A percentile compares a stretch with the other conserved stretches of the same genome.
phyloP scores from a whole-genome alignment of 2,888 invertebrate species.

The Steromphala cineraria region DNA sequence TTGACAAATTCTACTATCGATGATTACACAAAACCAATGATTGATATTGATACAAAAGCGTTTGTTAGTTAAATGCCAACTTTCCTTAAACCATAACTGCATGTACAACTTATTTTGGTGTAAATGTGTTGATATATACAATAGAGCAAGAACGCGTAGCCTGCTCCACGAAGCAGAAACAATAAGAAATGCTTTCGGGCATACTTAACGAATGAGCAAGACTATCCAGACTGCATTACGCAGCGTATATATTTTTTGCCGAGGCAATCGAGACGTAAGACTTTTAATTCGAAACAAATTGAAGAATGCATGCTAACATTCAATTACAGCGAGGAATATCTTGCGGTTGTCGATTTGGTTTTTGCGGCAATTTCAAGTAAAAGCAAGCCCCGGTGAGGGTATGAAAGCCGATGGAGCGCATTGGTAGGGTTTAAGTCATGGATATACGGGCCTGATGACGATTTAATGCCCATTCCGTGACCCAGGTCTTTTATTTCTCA shows the following conservation, averaged over 20 bases:
- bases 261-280: neutral
- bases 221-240: neutral
- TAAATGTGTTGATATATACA: no score
- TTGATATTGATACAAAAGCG: no score
- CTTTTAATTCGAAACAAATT: constrained; percentile 1
- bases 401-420: neutral
- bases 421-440: neutral
- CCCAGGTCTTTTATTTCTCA: neutral
- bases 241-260: neutral
- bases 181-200: no score
- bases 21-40: no score
- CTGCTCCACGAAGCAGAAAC: no score
- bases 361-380: neutral
- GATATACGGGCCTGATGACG: no score
- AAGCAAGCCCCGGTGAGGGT: neutral
- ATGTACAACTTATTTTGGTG: no score
- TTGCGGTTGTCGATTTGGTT: constrained; percentile 1
- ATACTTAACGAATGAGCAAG: no score
- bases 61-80: no score
- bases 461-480: neutral
- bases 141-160: no score
- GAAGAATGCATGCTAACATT: neutral
- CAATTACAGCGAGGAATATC: neutral
- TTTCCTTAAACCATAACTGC: no score
- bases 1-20: no score